Evolutionary conservation across 2,113 vertebrate genomes (phyloP), one percentile per base, ranked within the genome.

Genomic region (Lutjanus erythropterus): DNA sequence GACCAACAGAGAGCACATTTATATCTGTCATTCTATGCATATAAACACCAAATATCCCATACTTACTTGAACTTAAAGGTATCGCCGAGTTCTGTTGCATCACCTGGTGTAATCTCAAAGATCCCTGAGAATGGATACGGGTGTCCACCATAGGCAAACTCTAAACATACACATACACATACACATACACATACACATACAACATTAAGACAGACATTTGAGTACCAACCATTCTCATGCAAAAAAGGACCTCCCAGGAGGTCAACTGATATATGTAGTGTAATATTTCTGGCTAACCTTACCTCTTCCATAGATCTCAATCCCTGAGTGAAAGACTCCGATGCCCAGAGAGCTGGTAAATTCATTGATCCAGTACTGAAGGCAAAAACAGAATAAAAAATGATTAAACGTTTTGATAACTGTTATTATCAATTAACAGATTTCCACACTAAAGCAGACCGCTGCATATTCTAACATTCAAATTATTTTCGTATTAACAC

Each of bases 21-120:
- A 31, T 6, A 31, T 3, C 6, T 53, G 42, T 21, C 9, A 52
- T 19, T 52, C 5, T n/a, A 12, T 9, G 16, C 15, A 15, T 1
- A 7, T 31, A 18, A 58, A 60, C 14, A 31, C 16, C 3, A 67
- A 67, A 75, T 10, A 31, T 67, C 27, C 10, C 8, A 7, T 6
- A 96, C 96, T 97, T 95, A 99, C 98, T 99, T 99, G 95, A 99
- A 99, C 94, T 99, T 99, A 94, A 99, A 99, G 15, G 97, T 99
- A 89, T 99, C 98, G 83, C 98, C 98, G 58, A 99, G 95, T 88
- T 99, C 98, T 39, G 97, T 96, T 87, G 97, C 97, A 86, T 99
- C 97, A 78, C 97, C 96, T 68, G 98, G 98, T 75, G 97, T 97
- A 87, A 99, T 99, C 95, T 99, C 97, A 95, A 99, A 99, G 94